Evolutionary conservation across 2,113 vertebrate species (phyloP), one percentile per base, ranked within the genome.

Genomic region (Urocitellus parryii): DNA sequence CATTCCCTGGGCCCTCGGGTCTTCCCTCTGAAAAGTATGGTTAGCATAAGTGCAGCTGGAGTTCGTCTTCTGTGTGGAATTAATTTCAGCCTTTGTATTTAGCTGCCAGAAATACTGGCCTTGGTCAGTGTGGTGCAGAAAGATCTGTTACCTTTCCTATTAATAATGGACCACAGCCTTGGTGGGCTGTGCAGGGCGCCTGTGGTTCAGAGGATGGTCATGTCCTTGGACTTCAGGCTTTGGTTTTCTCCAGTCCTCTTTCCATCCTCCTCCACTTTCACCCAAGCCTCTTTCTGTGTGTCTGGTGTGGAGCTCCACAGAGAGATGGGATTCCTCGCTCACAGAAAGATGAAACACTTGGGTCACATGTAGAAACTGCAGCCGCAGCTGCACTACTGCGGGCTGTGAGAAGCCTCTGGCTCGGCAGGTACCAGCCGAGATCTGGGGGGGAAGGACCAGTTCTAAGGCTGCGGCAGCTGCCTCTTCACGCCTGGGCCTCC

Each of bases 11-110:
- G 27, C 12, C 29, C 76, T 37, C 11, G 5, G 25, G 29, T 70
- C 58, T 37, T 34, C 58, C n/a, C 27, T 95, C 24, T 68, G 79
- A 91, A 77, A 79, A 92, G 7, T 24, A 9, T 65, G 22, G 24
- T 78, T 51, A 8, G 20, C 39, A 0, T 86, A 58, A 34, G 56
- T 17, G 10, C 22, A 80, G 53, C 45, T n/a, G 9, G 80, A 78
- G 48, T 16, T 76, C 0, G 27, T 70, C 74, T 72, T 84, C 32
- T n/a, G 0, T 5, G 3, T 39, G 58, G 95, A 22, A 25, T 76
- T 77, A 42, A 78, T 51, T 91, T 84, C 73, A 74, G 70, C 73
- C 78, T 96, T 96, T 79, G 63, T 61, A 27, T 82, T 72, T 72
- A 5, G 37, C 56, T 29, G 56, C 58, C 27, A 37, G 79, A 63